phyloP scores from a whole-genome alignment of 2,797 vertebrate species.

The Alosa sapidissima region DNA sequence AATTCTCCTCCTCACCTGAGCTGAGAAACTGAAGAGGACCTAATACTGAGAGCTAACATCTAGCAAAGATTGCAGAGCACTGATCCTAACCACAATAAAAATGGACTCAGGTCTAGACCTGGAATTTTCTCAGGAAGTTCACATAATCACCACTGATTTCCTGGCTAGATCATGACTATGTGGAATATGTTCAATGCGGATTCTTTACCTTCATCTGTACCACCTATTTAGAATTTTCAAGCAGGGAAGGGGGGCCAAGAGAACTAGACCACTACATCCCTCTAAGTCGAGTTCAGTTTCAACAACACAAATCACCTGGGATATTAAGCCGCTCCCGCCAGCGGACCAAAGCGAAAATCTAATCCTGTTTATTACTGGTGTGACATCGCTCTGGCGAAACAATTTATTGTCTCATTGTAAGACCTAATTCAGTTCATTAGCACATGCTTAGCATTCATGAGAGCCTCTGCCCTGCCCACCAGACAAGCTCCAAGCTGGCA shows the following conservation, averaged over 20 bases:
- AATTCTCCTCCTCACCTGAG: neutral
- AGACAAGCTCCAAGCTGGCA: constrained; percentile 33
- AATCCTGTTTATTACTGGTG: constrained; percentile 16
- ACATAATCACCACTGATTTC: neutral
- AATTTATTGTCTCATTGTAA: constrained; percentile 42
- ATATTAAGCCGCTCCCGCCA: neutral
- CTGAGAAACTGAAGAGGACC: neutral
- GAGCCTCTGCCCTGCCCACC: constrained; percentile 39
- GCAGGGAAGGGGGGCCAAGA: neutral
- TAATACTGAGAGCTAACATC: neutral
- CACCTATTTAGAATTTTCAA: neutral
- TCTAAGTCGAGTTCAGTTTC: neutral
- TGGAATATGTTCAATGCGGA: neutral
- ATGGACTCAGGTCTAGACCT: neutral
- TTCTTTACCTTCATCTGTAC: neutral
- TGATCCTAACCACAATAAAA: neutral
- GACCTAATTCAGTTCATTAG: constrained; percentile 40
- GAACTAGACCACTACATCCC: neutral
- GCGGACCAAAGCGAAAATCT: neutral
- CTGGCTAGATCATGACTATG: neutral
- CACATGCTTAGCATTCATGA: constrained; percentile 48
- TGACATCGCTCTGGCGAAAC: constrained; percentile 25
- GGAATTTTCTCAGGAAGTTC: neutral
- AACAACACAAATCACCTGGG: neutral
- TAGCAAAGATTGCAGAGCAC: neutral